Evolutionary conservation across 2,888 invertebrate species (phyloP).

Genomic region (Operophtera brumata): DNA sequence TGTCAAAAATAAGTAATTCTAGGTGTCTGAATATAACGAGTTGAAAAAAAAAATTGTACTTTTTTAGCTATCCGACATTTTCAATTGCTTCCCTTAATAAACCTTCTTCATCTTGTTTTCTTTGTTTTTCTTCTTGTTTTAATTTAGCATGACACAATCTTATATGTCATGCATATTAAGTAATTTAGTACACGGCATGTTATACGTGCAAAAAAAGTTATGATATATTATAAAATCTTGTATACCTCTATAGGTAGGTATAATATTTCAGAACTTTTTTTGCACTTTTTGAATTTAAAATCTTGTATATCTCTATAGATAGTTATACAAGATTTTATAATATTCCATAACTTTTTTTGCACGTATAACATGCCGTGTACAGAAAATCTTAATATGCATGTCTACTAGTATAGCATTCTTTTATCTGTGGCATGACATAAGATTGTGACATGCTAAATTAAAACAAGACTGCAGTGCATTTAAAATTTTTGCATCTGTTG

Average conservation of each 20-base stretch:
- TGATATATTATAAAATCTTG: neutral
- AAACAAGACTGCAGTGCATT: conserved; percentile 25
- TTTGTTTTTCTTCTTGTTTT: too few relatives aligned
- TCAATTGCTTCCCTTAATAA: neutral
- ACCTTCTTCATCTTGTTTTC: too few relatives aligned
- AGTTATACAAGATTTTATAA: neutral
- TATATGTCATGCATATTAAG: too few relatives aligned
- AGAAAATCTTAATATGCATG: conserved; percentile 1
- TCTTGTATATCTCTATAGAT: too few relatives aligned
- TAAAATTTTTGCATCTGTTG: conserved; percentile 33
- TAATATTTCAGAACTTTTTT: neutral
- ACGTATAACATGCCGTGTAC: neutral
- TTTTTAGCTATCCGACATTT: too few relatives aligned
- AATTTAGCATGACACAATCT: conserved; percentile 26
- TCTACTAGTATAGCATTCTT: too few relatives aligned
- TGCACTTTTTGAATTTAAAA: too few relatives aligned
- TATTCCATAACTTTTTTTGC: neutral
- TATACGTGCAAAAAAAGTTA: neutral
- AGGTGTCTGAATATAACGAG: too few relatives aligned
- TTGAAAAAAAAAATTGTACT: too few relatives aligned
- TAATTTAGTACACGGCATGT: neutral
- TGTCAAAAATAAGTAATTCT: too few relatives aligned
- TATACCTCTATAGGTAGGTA: too few relatives aligned
- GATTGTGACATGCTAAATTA: conserved; percentile 26
- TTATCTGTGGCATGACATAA: too few relatives aligned